Evolutionary conservation across 2,888 invertebrate species (phyloP), one percentile per base, ranked within the genome.

Genomic region (Synanthedon tipuliformis): DNA sequence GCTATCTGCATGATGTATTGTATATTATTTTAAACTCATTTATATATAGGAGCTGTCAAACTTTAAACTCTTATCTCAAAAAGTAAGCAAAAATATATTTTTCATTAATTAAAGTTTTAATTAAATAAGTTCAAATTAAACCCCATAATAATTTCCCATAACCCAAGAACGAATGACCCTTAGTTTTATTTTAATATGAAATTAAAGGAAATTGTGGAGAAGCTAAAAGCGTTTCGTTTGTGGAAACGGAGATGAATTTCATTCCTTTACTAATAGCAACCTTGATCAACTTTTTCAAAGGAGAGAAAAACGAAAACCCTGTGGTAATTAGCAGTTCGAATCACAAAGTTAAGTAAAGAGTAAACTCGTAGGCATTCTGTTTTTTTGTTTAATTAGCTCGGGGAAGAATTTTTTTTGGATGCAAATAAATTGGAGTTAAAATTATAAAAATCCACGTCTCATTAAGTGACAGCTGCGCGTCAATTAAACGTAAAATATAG

Each of bases 401-500:
- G 23, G 12, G 4, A 45, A 18, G 15, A 49, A 49, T 49, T 49
- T 49, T 48, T 16, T 16, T 16, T 5, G 49, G 4, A 45, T 7
- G 45, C 1, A 49, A 49, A 49, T 49, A 49, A 49, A 23, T 49
- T 15, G 12, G 49, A 49, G 49, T 49, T 49, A 49, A 49, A 49
- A 73, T 74, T 75, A 69, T 68, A 76, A 81, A 78, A 81, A 78
- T 73, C 74, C 69, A 72, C 73, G 75, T 78, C 82, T 85, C 81
- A 82, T 84, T 84, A 84, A 72, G 76, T 80, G 84, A 83, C 83
- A 80, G 82, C 81, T 78, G 81, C 71, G 83, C 81, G 81, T 84
- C 85, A 85, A 84, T 85, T 85, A 85, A 83, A 81, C 78, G 76
- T 83, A 80, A 85, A 85, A 84, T 85, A 86, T 82, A 76, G 83